Evolutionary conservation across 1,140 invertebrate genomes (phyloP), one percentile per base, ranked within the genome.

Genomic region (Ceratina calcarata): DNA sequence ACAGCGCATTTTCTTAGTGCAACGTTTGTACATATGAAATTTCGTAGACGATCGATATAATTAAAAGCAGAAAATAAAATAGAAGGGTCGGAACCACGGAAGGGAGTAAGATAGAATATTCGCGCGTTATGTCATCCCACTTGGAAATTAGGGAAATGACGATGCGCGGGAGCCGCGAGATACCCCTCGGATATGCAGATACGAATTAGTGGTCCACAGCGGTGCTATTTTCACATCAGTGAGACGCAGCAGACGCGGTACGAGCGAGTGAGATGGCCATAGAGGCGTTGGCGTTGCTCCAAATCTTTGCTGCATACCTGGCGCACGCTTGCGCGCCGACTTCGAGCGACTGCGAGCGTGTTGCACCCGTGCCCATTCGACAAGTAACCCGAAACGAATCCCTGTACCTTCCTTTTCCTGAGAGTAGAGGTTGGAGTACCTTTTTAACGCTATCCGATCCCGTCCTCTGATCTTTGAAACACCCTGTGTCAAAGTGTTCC

Each of bases 171-270:
- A 15, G 32, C 20, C 64, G 51, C 58, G 49, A 77, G 74, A 20
- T 69, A 57, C 16, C 66, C 61, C 71, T 78, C 81, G 69, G 73
- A 58, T 72, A 74, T 80, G 76, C 81, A 60, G 78, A 83, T 77
- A 84, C 58, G 79, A 84, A 85, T 85, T 85, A 85, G 82, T 64
- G 53, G 64, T 51, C 13, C 57, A 45, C 37, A 45, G 37, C 72
- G 67, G 61, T 81, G 78, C 82, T 85, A 84, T 84, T 85, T 85
- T 85, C 82, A 76, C 78, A 71, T 81, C 82, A 73, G 60, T 78
- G 78, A 84, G 81, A 85, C 81, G 78, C 82, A 81, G 81, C 37
- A 10, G 37, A 6, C 37, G 37, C 37, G 37, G 84, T 81, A 64
- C 37, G 37, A 45, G 37, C 37, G 37, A 45, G 37, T 3, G 8